These are phyloP conservation scores for Erebia aethiops DNA, from an alignment of 2,888 invertebrate species.

Conservation along the genomic window DNA sequence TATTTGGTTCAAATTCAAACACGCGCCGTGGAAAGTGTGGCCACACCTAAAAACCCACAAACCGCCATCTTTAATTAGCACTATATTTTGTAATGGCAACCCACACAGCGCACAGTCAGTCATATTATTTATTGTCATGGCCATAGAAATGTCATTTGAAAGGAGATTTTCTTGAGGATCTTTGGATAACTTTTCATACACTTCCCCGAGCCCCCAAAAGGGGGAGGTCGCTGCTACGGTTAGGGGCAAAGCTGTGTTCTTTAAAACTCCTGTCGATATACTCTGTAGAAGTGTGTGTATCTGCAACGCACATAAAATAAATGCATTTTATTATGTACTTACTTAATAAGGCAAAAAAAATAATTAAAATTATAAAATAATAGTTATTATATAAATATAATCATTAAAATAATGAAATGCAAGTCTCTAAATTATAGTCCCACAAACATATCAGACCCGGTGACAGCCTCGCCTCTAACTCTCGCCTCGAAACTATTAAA, in stretches of 20 bases:
- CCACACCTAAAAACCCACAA: conserved; percentile 85
- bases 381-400: no score
- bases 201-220: conserved; percentile 79
- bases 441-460: no score
- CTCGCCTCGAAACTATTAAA: no score
- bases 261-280: conserved; percentile 55
- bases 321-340: no score
- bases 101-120: conserved; percentile 82
- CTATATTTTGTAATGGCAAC: conserved; percentile 82
- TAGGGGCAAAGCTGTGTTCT: conserved; percentile 73
- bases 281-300: conserved; percentile 61
- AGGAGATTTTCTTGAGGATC: conserved; percentile 43
- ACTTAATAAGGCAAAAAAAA: no score
- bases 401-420: no score
- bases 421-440: no score
- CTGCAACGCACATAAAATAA: conserved; percentile 31
- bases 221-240: conserved; percentile 66
- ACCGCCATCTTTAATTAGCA: conserved; percentile 84
- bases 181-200: conserved; percentile 44
- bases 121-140: conserved; percentile 53
- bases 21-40: conserved; percentile 85
- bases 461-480: no score
- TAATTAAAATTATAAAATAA: no score
- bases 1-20: conserved; percentile 82
- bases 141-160: conserved; percentile 56